Base-by-base conservation (phyloP, 2,888 invertebrate species). In the Oscheius onirici region DNA sequence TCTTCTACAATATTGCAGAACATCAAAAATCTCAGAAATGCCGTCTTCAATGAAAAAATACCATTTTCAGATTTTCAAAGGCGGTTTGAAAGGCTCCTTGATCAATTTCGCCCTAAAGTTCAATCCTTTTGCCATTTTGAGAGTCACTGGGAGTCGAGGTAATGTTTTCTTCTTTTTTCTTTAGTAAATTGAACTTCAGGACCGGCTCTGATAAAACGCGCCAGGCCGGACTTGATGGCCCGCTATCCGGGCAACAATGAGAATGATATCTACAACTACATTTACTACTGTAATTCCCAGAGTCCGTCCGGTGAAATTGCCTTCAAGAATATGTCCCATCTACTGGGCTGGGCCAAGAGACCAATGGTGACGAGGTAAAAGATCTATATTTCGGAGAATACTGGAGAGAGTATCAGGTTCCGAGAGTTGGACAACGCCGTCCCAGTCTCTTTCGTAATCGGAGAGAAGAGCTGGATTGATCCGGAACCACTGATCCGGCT, bases 251-350 rank as follows among this genome's bases (percentile, higher is more conserved):
- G 92, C 17, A 88, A 89, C 20, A 88, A 88, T 63, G 92, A 0
- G 2, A 66, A 80, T 44, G 83, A 83, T 49, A 84, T 86, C 61
- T 86, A 85, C 74, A 93, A 94, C 86, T 97, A 97, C 87, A 93
- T 97, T 77, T 95, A 95, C 88, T 96, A 97, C 88, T 96, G 95
- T 88, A 97, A 97, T 89, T 93, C 94, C 52, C 95, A 95, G 89
- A 91, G 91, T 70, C 96, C 97, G 3, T 93, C 93, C 93, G 95
- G 95, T 5, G 95, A 96, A 88, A 91, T 92, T 80, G 95, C 94
- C 0, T 97, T 97, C 90, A 94, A 93, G 88, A 90, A 92, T 0
- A 92, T 97, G 91, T 94, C 94, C 91, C 90, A 91, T 44, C 92
- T 92, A 11, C 93, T 94, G 88, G 97, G 95, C 6, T 99, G 96